These are phyloP conservation scores for Sclerurus mexicanus DNA, from an alignment of 2,113 vertebrate genomes.

Conservation along the genomic window DNA sequence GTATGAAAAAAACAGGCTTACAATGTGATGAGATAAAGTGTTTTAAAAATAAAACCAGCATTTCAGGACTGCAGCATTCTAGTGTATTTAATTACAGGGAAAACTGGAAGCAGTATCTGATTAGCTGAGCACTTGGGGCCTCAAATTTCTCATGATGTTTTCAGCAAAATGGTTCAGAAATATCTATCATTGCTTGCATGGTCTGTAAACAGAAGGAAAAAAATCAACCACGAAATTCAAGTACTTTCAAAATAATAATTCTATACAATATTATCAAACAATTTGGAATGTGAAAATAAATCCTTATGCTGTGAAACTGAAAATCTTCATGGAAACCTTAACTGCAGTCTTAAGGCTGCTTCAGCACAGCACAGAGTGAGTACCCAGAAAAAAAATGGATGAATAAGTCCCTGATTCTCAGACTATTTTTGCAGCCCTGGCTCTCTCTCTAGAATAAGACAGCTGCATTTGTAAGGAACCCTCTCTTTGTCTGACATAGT, in stretches of 20 bases:
- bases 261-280: not conserved
- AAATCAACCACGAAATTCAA: not conserved
- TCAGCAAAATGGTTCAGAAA: constrained; percentile 17
- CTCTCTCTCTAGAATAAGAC: not conserved
- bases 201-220: not conserved
- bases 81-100: constrained; percentile 12
- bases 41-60: not conserved
- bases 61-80: not conserved
- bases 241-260: not conserved
- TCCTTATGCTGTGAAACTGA: not conserved
- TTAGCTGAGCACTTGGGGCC: not conserved
- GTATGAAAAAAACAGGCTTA: not conserved
- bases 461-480: not conserved
- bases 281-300: not conserved
- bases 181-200: not conserved
- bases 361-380: not conserved
- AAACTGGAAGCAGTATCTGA: not conserved
- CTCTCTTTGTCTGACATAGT: not conserved
- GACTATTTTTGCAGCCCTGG: not conserved
- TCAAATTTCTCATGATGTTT: constrained; percentile 10
- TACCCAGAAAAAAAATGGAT: not conserved
- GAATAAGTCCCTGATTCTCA: not conserved
- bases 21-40: not conserved
- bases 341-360: not conserved
- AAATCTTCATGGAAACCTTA: not conserved